These are phyloP conservation scores for Cynodonichthys magdalenae DNA, from an alignment of 2,797 vertebrate species.

Conservation along the genomic window DNA sequence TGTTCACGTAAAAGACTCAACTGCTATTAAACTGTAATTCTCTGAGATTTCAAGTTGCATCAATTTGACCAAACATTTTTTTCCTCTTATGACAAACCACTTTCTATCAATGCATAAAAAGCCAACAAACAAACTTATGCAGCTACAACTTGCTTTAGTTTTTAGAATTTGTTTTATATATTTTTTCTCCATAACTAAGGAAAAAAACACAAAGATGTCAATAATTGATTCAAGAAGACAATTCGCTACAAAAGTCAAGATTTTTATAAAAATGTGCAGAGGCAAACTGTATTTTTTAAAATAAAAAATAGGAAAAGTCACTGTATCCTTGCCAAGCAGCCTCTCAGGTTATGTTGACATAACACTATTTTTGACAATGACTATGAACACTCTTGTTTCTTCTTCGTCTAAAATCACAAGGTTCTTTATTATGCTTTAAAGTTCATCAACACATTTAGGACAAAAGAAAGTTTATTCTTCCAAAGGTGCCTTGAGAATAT, in stretches of 20 bases:
- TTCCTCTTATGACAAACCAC: neutral
- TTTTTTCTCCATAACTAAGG: too few species aligned
- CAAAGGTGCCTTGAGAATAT: slow-evolving; percentile 3
- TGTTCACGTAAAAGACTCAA: neutral
- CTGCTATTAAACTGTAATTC: neutral
- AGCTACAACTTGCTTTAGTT: neutral
- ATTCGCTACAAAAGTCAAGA: neutral
- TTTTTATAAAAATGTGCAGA: neutral
- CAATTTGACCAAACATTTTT: neutral
- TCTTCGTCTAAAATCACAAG: neutral
- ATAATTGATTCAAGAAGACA: neutral
- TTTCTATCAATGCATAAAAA: neutral
- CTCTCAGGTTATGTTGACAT: neutral
- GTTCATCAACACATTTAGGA: neutral
- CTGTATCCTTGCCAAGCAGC: neutral
- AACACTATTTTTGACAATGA: neutral
- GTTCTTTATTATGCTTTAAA: neutral
- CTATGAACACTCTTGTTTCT: neutral
- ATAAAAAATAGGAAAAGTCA: too few species aligned
- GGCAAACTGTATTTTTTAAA: neutral
- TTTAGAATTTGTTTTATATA: too few species aligned
- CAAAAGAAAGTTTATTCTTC: neutral
- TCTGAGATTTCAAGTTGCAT: neutral
- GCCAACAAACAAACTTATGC: neutral
- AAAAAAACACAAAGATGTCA: neutral